Conservation (phyloP, 2,888 invertebrate genomes). For the Salpingus planirostris region DNA sequence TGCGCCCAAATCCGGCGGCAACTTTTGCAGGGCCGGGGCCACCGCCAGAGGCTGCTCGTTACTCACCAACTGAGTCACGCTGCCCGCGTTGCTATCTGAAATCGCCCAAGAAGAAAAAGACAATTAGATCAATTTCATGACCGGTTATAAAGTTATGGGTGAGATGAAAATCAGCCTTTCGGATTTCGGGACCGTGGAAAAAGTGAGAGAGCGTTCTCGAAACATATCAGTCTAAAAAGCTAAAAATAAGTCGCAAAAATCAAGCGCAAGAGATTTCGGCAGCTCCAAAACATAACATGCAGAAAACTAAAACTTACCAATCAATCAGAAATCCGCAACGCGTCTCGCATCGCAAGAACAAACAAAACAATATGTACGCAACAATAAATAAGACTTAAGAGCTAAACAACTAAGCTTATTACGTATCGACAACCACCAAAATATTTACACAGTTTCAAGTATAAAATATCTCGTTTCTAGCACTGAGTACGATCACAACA, state of each 20-base stretch:
- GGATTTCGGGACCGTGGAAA: no score
- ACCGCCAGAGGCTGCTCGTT: conserved; percentile 54
- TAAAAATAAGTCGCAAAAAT: no score
- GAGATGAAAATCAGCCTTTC: no score
- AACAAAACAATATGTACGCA: conserved; percentile 20
- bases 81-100: conserved; percentile 57
- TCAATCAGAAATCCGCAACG: conserved; percentile 32
- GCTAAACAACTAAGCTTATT: conserved; percentile 14
- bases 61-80: conserved; percentile 55
- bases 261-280: no score
- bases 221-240: no score
- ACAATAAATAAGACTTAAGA: conserved; percentile 13
- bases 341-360: conserved; percentile 32
- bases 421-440: no score
- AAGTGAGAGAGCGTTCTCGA: no score
- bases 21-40: conserved; percentile 30
- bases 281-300: no score
- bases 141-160: no score
- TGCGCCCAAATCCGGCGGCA: conserved; percentile 27
- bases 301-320: conserved; percentile 34
- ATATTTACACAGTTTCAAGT: no score
- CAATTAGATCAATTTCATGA: no score
- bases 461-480: conserved; percentile 1
- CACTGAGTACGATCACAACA: no score
- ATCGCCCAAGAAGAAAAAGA: conserved; percentile 27